phyloP scores from a whole-genome alignment of 37 sponge, comb jelly and placozoan genomes.

The Theonella swinhoei region DNA sequence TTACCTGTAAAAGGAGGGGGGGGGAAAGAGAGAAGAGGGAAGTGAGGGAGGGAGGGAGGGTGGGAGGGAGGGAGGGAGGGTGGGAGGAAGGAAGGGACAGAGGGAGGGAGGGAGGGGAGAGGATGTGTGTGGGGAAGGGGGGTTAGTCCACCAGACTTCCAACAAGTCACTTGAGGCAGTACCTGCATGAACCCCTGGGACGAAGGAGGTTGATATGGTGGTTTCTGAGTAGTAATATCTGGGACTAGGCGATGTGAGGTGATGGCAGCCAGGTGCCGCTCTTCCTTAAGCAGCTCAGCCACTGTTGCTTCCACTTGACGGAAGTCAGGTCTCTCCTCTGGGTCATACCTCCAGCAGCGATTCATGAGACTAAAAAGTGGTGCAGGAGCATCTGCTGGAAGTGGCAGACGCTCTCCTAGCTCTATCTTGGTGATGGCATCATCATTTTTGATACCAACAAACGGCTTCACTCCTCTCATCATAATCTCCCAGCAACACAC shows the following conservation, averaged over 20 bases:
- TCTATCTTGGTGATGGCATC: constrained; percentile 93
- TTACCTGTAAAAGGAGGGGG: neutral
- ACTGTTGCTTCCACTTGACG: constrained; percentile 50
- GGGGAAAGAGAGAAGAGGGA: no score
- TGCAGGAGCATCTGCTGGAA: constrained; percentile 81
- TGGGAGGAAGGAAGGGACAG: no score
- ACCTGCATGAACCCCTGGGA: neutral
- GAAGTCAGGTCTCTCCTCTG: constrained; percentile 82
- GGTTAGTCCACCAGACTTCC: no score
- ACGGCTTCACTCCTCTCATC: constrained; percentile 92
- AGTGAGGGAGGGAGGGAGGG: no score
- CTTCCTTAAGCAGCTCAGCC: constrained; percentile 34
- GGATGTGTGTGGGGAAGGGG: no score
- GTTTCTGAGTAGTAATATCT: constrained; percentile 26
- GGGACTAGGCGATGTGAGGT: neutral
- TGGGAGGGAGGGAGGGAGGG: constrained; percentile 15
- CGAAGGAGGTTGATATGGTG: neutral
- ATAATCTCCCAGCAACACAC: constrained; percentile 96
- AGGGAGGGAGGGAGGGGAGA: no score
- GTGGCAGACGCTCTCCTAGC: constrained; percentile 82
- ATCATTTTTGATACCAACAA: constrained; percentile 90
- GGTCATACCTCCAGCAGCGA: constrained; percentile 90
- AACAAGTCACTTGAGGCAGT: no score
- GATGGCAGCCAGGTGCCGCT: constrained; percentile 10
- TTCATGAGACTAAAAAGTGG: constrained; percentile 79